Evolutionary conservation across 2,113 vertebrate genomes (phyloP).

Genomic region (Acrocephalus arundinaceus): DNA sequence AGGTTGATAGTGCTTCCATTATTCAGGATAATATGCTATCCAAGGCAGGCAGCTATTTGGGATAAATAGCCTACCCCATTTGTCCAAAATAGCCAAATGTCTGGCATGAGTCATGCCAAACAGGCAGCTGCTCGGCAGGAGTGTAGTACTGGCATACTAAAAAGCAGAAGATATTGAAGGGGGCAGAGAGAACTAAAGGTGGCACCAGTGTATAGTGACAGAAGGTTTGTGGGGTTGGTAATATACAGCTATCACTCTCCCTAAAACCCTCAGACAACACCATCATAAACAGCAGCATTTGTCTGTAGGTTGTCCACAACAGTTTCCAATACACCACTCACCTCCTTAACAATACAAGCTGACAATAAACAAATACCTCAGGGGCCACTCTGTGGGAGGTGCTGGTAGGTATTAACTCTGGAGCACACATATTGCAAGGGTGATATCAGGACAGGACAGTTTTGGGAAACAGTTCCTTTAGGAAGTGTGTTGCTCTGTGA

Average conservation of each 20-base stretch:
- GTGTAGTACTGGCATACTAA: not conserved
- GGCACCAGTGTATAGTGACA: not conserved
- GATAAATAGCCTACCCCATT: slow-evolving; percentile 48
- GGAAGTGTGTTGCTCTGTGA: not conserved
- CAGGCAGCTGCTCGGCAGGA: slow-evolving; percentile 22
- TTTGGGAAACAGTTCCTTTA: not conserved
- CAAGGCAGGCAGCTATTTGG: slow-evolving; percentile 50
- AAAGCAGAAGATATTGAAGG: not conserved
- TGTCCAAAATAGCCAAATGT: slow-evolving; percentile 57
- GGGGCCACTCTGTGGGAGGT: not conserved
- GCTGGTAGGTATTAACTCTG: not conserved
- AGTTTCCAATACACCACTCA: not conserved
- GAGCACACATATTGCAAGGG: not conserved
- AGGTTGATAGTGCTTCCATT: slow-evolving; percentile 44
- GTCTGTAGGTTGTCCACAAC: not conserved
- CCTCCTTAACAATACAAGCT: not conserved
- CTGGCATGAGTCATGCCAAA: slow-evolving; percentile 36
- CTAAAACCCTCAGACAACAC: not conserved
- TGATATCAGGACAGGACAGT: not conserved
- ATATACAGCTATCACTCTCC: not conserved
- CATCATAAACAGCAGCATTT: not conserved
- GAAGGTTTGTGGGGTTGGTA: not conserved
- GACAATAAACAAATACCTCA: not conserved
- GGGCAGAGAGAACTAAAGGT: slow-evolving; percentile 29
- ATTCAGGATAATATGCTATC: slow-evolving; percentile 30